A percentile compares a stretch with the other conserved stretches of the same genome.
Evolutionary conservation across 2,113 vertebrate species (phyloP).

Genomic region (Budorcas taxicolor): DNA sequence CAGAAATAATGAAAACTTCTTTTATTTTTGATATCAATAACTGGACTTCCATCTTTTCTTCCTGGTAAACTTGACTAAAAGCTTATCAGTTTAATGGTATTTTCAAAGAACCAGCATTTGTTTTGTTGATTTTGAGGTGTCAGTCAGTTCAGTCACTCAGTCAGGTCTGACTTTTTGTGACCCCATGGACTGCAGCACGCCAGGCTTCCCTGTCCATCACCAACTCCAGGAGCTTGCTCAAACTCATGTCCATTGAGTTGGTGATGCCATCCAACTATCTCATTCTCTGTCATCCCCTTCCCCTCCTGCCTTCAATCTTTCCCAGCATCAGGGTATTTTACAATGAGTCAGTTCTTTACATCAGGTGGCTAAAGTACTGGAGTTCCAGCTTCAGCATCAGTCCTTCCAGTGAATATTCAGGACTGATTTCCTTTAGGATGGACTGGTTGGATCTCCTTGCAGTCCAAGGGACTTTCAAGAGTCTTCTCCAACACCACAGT

Average conservation of each 20-base stretch:
- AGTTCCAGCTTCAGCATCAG: no score
- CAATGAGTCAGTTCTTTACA: no score
- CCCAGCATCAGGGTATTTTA: no score
- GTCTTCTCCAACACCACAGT: no score
- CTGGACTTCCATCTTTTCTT: background rate
- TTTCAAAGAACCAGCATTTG: background rate
- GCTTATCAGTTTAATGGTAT: background rate
- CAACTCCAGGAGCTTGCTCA: background rate
- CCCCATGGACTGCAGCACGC: background rate
- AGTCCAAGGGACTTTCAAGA: no score
- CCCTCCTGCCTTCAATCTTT: no score
- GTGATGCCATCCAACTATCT: background rate
- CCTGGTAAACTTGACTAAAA: background rate
- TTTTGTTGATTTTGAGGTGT: background rate
- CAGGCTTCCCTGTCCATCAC: background rate
- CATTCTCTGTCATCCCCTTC: background rate
- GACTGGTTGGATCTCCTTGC: no score
- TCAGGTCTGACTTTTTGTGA: accelerated
- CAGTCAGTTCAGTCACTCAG: background rate
- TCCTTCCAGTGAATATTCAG: no score
- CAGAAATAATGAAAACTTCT: background rate
- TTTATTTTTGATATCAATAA: background rate
- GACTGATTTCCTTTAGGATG: no score
- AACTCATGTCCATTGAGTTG: background rate
- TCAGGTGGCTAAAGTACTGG: no score